Evolutionary conservation across 2,797 vertebrate genomes (phyloP), one percentile per base, ranked within the genome.

Genomic region (Sparidentex hasta): DNA sequence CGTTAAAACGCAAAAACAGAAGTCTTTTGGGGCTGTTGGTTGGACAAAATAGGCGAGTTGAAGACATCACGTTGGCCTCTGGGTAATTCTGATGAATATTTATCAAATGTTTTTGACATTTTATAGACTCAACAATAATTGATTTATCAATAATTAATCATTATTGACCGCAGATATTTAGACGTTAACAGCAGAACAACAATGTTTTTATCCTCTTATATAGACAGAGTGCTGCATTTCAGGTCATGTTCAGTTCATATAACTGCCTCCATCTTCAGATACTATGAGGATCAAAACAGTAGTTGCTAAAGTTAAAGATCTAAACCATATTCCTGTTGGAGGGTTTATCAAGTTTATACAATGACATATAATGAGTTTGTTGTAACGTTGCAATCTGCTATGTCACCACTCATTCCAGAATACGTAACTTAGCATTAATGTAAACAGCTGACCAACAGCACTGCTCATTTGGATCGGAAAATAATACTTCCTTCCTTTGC

Each of bases 261-360:
- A 5, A 33, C 5, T 21, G 7, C 57, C 54, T 65, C 12, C n/a
- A 29, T 13, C 23, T 59, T 54, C n/a, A 65, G 11, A 41, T 2
- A 51, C n/a, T 51, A 23, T 41, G 2, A 61, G 12, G 65, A n/a
- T 21, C n/a, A 52, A 50, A 58, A 71, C 17, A 67, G 27, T 33
- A 33, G 29, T 33, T 33, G 29, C 29, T 3, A 7, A 33, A 16
- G 7, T 58, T 9, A 29, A 17, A 25, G 5, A 9, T 27, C 6
- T 1, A 73, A 6, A 46, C 13, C 7, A 20, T 16, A 55, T 23
- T 52, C 48, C 48, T 21, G 14, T 7, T 13, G 3, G 2, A 5
- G 16, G n/a, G 56, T 57, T 48, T 8, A 69, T 47, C 16, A 11
- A 64, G 50, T 29, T 21, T 41, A 9, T 33, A 33, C 29, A 33